Evolutionary conservation across 2,888 invertebrate species (phyloP), one percentile per base, ranked within the genome.

Genomic region (Cosmia pyralina): DNA sequence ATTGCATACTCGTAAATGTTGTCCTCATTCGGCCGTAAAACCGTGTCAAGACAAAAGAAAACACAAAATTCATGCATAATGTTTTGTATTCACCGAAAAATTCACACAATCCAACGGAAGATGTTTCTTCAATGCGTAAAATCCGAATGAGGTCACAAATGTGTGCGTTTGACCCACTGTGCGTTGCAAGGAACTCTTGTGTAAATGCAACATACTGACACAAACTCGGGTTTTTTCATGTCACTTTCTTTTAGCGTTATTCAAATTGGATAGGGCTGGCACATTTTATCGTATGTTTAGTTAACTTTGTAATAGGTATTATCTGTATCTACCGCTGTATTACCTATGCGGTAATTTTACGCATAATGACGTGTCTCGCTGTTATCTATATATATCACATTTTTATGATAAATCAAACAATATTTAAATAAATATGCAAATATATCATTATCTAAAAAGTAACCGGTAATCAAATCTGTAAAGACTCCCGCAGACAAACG

Each of bases 81-180:
- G 15, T 50, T 55, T 59, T 48, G 13, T 46, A 81, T 81, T 83
- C 41, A 63, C 55, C 38, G 46, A 58, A 46, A 69, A 58, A 63
- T 17, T 62, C 52, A 73, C 44, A 50, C 48, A 59, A 64, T 64
- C 41, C 41, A 53, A 59, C 22, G 4, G 1, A 72, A 66, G 46
- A 67, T 67, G 46, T 66, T 55, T 59, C 63, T 17, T 50, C 38
- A 68, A 68, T 60, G 63, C 19, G 17, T 64, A 52, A 72, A 72
- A 65, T 64, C 22, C 6, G n/a, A 84, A 81, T 83, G 76, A 62
- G 81, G 81, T 53, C 78, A 67, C 75, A 55, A 57, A 69, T 72
- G 71, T 78, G 73, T 60, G 55, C 22, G 60, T 62, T 57, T 71
- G 85, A 68, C 79, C 76, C 53, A 75, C 65, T 68, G 58, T 19